These are phyloP conservation scores for Saxidomus purpurata DNA, from an alignment of 1,140 invertebrate genomes.

Conservation along the genomic window DNA sequence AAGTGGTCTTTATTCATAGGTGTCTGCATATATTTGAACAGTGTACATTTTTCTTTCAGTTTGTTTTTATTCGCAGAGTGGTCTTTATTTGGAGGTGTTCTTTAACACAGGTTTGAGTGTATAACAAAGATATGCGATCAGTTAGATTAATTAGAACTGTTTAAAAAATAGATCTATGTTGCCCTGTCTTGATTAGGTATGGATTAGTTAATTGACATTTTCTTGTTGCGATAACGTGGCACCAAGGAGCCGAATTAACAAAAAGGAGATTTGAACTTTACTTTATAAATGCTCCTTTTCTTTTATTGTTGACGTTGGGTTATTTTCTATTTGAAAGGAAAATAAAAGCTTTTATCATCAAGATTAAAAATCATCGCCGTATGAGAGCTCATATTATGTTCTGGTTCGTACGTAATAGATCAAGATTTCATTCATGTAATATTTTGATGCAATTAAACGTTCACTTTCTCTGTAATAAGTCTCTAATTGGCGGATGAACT, in stretches of 20 bases:
- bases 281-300: not conserved
- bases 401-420: not conserved
- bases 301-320: slow-evolving; percentile 6
- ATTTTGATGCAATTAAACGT: slow-evolving; percentile 33
- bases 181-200: no score
- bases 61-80: no score
- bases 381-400: not conserved
- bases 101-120: no score
- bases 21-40: no score
- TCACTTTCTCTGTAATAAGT: slow-evolving; percentile 27
- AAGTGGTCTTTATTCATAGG: no score
- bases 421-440: slow-evolving; percentile 14
- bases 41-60: no score
- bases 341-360: slow-evolving; percentile 4
- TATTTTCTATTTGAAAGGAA: not conserved
- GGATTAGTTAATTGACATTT: not conserved
- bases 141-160: no score
- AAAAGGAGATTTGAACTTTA: slow-evolving; percentile 3
- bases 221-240: slow-evolving; percentile 2
- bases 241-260: not conserved
- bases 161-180: no score
- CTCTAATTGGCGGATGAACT: slow-evolving; percentile 41
- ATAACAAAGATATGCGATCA: no score
- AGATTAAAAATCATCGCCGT: slow-evolving; percentile 13
- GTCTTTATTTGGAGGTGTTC: no score